These are phyloP conservation scores for Acanthaster planci DNA, from an alignment of 35 echinoderm and acorn worm species.

Conservation along the genomic window DNA sequence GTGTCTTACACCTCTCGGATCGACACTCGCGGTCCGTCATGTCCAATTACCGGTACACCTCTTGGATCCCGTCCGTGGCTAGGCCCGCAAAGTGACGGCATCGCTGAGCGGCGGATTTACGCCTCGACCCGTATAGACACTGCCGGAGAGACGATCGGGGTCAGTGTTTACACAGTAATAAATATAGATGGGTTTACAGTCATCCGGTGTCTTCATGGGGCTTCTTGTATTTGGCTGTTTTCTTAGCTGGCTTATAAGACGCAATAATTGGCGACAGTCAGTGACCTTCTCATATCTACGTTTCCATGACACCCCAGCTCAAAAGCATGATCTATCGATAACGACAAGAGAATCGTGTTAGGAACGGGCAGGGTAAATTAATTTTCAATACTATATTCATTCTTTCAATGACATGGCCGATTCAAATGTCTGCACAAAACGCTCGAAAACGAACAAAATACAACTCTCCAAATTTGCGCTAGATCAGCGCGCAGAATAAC, in stretches of 20 bases:
- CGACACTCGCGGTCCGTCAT: slow-evolving; percentile 17
- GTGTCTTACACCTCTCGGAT: background rate
- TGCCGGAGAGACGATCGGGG: background rate
- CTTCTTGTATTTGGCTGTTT: background rate
- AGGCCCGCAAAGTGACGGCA: background rate
- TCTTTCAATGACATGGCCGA: no score
- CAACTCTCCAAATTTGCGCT: no score
- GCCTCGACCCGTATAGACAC: background rate
- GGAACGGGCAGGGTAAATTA: no score
- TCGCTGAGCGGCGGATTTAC: background rate
- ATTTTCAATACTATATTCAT: no score
- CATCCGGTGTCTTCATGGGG: background rate
- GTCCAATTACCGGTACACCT: slow-evolving; percentile 22
- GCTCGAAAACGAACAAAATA: no score
- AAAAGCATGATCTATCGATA: no score
- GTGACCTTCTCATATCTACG: no score
- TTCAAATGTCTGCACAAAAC: no score
- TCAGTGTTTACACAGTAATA: slow-evolving; percentile 1
- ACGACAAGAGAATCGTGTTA: no score
- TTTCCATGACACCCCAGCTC: no score
- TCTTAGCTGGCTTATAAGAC: background rate
- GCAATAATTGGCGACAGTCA: background rate
- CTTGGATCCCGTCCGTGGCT: background rate
- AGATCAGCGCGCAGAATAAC: no score
- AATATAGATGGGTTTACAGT: slow-evolving; percentile 1